These are phyloP conservation scores for Microplitis deprimator DNA, from an alignment of 2,888 invertebrate genomes.

Conservation along the genomic window DNA sequence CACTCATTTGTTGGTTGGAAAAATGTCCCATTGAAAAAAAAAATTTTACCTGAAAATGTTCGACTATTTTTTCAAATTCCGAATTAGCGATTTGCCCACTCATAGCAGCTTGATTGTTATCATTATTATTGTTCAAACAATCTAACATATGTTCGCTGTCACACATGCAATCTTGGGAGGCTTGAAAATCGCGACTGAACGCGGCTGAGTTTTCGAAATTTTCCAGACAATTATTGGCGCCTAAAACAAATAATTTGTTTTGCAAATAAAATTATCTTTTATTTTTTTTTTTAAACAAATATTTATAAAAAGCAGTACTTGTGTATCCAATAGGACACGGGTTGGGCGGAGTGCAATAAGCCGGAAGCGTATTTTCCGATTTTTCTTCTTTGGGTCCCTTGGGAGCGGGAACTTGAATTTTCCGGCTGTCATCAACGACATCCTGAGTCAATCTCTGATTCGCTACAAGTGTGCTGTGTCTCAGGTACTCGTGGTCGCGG, in stretches of 20 bases:
- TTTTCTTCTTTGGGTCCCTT: conserved; percentile 84
- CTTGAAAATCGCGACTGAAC: conserved; percentile 94
- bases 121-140: conserved; percentile 78
- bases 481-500: conserved; percentile 89
- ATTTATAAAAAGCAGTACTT: conserved; percentile 72
- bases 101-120: conserved; percentile 61
- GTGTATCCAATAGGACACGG: conserved; percentile 97
- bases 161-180: conserved; percentile 95
- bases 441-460: conserved; percentile 81
- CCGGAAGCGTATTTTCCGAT: conserved; percentile 92
- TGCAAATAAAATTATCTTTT: not conserved
- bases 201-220: conserved; percentile 96
- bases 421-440: conserved; percentile 57
- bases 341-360: conserved; percentile 99
- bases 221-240: conserved; percentile 89
- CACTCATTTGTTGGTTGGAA: not conserved
- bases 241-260: conserved; percentile 68
- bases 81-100: conserved; percentile 71
- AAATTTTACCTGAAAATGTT: conserved; percentile 73
- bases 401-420: conserved; percentile 67
- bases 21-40: not conserved
- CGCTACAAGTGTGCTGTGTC: conserved; percentile 83
- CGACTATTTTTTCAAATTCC: conserved; percentile 80
- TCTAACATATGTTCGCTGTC: conserved; percentile 98
- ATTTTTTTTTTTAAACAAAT: not conserved